Evolutionary conservation across 2,888 invertebrate genomes (phyloP).

Genomic region (Platyscelio sp.): DNA sequence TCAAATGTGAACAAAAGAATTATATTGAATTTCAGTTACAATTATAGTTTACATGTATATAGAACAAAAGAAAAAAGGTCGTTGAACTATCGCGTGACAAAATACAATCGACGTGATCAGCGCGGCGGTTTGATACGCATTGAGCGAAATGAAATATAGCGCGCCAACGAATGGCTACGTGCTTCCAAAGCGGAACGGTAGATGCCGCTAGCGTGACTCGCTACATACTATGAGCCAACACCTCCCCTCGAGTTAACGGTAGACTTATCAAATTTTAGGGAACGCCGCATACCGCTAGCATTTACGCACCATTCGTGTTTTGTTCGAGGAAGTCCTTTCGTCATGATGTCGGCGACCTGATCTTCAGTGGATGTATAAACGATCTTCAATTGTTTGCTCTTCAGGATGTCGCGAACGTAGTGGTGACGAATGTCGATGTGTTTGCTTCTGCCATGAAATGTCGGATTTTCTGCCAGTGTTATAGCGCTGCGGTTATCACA

Average conservation of each 20-base stretch:
- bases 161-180: too few species aligned
- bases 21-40: too few species aligned
- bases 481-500: conserved; percentile 9
- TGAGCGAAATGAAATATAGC: too few species aligned
- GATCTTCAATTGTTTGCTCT: not conserved
- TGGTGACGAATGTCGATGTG: conserved; percentile 10
- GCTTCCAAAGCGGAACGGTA: too few species aligned
- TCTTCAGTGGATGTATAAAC: not conserved
- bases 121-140: too few species aligned
- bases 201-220: too few species aligned
- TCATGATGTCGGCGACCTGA: conserved; percentile 23
- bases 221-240: not conserved
- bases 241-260: conserved; percentile 30
- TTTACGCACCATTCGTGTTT: conserved; percentile 2
- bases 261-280: not conserved
- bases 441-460: conserved; percentile 13
- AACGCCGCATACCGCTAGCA: not conserved
- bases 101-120: too few species aligned
- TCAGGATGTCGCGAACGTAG: not conserved
- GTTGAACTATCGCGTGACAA: too few species aligned
- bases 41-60: too few species aligned
- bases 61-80: too few species aligned
- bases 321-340: not conserved
- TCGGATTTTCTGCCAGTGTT: not conserved
- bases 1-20: too few species aligned